A percentile compares a stretch with the other conserved stretches of the same genome.
phyloP scores from a whole-genome alignment of 2,888 invertebrate genomes.

The Tolmerus cingulatus region DNA sequence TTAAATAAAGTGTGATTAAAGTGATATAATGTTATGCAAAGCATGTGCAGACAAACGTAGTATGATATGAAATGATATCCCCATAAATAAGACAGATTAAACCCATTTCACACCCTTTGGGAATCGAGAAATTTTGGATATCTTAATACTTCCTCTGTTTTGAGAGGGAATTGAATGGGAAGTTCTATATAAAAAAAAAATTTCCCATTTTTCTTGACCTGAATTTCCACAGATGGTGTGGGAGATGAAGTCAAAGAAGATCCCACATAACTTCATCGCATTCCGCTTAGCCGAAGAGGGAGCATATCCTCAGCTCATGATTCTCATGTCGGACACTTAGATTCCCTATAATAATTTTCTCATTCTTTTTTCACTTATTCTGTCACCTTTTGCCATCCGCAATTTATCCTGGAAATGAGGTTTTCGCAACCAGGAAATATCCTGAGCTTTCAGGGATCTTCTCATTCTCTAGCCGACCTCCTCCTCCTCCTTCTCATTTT shows the following conservation, averaged over 20 bases:
- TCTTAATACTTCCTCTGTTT: neutral
- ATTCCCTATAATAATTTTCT: slow-evolving; percentile 19
- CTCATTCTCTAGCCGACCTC: neutral
- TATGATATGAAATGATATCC: neutral
- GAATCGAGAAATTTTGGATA: neutral
- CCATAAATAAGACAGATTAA: neutral
- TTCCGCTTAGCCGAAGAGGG: neutral
- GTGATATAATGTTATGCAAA: too few species aligned
- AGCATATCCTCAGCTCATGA: neutral
- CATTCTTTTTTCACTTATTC: slow-evolving; percentile 13
- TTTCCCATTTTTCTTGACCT: slow-evolving; percentile 4
- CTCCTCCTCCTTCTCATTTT: neutral
- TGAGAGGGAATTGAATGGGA: neutral
- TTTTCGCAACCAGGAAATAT: neutral
- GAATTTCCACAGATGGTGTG: neutral
- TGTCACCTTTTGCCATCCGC: slow-evolving; percentile 17
- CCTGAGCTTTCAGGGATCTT: neutral
- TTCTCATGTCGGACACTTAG: slow-evolving; percentile 8
- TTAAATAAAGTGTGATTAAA: too few species aligned
- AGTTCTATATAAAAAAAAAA: neutral
- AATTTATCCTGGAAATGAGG: slow-evolving; percentile 20
- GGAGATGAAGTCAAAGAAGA: neutral
- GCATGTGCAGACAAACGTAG: too few species aligned
- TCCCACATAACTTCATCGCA: neutral
- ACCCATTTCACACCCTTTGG: neutral